These are phyloP conservation scores for Chanos chanos DNA, from an alignment of 2,797 vertebrate genomes.

Conservation along the genomic window DNA sequence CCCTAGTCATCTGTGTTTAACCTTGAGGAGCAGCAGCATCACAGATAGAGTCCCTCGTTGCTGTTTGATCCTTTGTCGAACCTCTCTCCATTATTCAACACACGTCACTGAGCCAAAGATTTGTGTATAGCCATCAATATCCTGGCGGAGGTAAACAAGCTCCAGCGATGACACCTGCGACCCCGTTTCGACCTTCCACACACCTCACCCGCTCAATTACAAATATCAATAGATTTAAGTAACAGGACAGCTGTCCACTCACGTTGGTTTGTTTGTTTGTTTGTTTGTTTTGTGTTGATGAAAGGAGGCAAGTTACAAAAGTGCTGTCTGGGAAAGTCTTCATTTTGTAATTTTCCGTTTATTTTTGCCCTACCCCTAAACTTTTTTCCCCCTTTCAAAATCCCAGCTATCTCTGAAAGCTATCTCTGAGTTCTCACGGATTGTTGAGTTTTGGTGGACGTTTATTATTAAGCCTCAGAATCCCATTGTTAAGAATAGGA, in stretches of 20 bases:
- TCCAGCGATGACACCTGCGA: conserved; percentile 31
- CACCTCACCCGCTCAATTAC: conserved; percentile 27
- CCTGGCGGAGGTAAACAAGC: conserved; percentile 42
- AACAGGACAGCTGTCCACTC: conserved; percentile 8
- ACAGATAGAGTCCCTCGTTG: conserved; percentile 18
- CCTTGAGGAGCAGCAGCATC: conserved; percentile 26
- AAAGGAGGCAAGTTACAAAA: too few species aligned
- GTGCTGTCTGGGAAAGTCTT: too few species aligned
- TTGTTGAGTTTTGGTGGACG: too few species aligned
- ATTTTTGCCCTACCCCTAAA: too few species aligned
- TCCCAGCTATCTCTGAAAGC: too few species aligned
- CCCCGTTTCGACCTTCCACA: conserved; percentile 34
- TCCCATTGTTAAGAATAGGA: too few species aligned
- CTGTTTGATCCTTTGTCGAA: conserved; percentile 42
- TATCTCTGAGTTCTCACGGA: too few species aligned
- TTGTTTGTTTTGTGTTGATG: too few species aligned
- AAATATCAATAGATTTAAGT: conserved; percentile 38
- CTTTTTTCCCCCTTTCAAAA: too few species aligned
- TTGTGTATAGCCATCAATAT: conserved; percentile 43
- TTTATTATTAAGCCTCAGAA: too few species aligned
- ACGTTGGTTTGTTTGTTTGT: conserved; percentile 42
- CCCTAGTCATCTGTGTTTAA: conserved; percentile 32
- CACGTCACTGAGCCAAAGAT: conserved; percentile 33
- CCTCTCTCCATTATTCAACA: conserved; percentile 47
- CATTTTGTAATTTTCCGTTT: too few species aligned